A percentile compares a stretch with the other conserved stretches of the same genome.
Evolutionary conservation across 2,888 invertebrate species (phyloP).

Genomic region (Endomychus coccineus): DNA sequence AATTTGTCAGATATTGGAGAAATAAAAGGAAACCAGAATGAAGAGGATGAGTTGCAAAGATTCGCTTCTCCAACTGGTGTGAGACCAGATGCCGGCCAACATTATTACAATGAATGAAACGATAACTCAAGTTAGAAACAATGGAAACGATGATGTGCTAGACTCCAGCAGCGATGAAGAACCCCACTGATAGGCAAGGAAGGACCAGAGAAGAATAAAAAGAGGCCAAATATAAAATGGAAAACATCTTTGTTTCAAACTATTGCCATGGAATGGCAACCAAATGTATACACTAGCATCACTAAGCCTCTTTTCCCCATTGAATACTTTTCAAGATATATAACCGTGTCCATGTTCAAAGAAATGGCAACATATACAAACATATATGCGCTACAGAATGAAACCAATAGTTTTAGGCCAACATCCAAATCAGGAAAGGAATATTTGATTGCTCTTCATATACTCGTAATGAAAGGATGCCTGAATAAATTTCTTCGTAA

Average conservation of each 20-base stretch:
- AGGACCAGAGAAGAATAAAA: conserved; percentile 5
- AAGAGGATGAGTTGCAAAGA: conserved; percentile 5
- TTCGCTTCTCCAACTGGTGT: neutral
- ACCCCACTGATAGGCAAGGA: neutral
- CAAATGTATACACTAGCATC: conserved; percentile 5
- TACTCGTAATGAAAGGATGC: conserved; percentile 13
- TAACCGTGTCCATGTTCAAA: conserved; percentile 9
- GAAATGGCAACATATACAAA: conserved; percentile 12
- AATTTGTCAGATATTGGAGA: conserved; percentile 8
- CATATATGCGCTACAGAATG: conserved; percentile 9
- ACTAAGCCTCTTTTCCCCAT: conserved; percentile 7
- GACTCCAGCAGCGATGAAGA: conserved; percentile 8
- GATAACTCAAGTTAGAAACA: conserved; percentile 4
- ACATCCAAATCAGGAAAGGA: conserved; percentile 3
- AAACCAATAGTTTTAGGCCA: conserved; percentile 3
- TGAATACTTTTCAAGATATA: conserved; percentile 11
- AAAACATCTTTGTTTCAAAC: conserved; percentile 3
- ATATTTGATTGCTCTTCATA: conserved; percentile 10
- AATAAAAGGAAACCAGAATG: conserved; percentile 3
- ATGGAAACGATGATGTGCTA: conserved; percentile 5
- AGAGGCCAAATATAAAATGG: conserved; percentile 5
- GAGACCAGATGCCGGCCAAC: conserved; percentile 1
- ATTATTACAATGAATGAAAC: conserved; percentile 7
- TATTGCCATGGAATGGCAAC: neutral
- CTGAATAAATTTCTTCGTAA: conserved; percentile 14